phyloP scores from a whole-genome alignment of 53 echinoderm and acorn worm species.

The Arbacia lixula region DNA sequence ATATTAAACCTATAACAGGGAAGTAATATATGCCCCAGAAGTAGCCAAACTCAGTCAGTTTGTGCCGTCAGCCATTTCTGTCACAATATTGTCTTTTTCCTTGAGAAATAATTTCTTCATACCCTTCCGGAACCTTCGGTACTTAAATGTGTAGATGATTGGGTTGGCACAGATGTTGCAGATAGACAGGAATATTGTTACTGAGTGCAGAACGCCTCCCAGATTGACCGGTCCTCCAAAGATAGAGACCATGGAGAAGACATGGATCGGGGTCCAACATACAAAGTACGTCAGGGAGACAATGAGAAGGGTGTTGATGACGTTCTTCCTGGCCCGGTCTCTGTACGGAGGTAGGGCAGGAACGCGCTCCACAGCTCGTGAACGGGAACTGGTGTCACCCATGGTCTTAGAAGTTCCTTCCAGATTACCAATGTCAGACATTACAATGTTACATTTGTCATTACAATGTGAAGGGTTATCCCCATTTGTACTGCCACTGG shows the following conservation, averaged over 20 bases:
- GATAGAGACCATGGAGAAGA: not conserved
- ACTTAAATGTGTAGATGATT: constrained; percentile 70
- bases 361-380: too few species aligned
- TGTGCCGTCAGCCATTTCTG: too few species aligned
- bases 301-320: constrained; percentile 26
- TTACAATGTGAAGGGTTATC: too few species aligned
- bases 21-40: too few species aligned
- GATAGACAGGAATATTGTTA: constrained; percentile 50
- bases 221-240: constrained; percentile 16
- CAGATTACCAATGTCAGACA: too few species aligned
- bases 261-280: constrained; percentile 48
- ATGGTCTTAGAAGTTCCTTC: not conserved
- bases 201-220: constrained; percentile 10
- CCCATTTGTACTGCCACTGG: too few species aligned
- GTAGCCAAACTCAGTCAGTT: too few species aligned
- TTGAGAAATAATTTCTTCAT: constrained; percentile 11
- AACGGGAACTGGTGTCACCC: too few species aligned
- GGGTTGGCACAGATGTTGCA: constrained; percentile 73
- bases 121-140: constrained; percentile 45
- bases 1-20: too few species aligned
- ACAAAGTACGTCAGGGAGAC: constrained; percentile 25
- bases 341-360: not conserved
- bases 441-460: too few species aligned
- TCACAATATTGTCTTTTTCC: too few species aligned
- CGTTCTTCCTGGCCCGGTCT: constrained; percentile 1